Conservation (phyloP, 2,113 vertebrate species). For the Cyphomyrus discorhynchus region DNA sequence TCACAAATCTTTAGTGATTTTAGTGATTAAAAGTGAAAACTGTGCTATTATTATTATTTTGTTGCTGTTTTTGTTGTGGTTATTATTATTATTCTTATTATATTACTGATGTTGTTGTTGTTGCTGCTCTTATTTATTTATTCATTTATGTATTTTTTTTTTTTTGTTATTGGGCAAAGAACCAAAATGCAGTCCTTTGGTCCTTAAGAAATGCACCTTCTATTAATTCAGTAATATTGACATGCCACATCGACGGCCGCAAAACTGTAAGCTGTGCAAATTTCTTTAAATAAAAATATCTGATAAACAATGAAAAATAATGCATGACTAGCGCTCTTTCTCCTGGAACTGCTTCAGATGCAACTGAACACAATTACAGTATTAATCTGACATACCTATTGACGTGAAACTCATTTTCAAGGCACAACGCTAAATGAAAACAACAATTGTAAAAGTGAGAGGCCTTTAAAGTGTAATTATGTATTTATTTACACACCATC, state of each 20-base stretch:
- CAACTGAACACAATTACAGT: neutral
- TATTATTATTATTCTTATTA: neutral
- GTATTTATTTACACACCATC: neutral
- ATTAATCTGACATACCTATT: neutral
- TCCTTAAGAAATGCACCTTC: neutral
- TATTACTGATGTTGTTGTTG: neutral
- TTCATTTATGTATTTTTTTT: neutral
- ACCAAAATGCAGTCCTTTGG: neutral
- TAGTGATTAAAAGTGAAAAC: neutral
- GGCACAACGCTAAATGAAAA: neutral
- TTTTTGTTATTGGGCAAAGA: neutral
- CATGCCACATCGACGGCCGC: neutral
- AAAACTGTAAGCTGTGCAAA: neutral
- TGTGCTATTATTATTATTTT: neutral
- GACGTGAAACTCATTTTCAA: neutral
- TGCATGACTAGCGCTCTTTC: neutral
- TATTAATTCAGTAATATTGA: neutral
- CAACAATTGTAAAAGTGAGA: constrained; percentile 7
- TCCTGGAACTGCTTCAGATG: neutral
- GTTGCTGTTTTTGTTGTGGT: neutral
- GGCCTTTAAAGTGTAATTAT: neutral
- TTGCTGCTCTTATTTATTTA: neutral
- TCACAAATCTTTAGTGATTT: neutral
- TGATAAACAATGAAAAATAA: neutral
- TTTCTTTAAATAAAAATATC: neutral